Evolutionary conservation across 1,140 invertebrate genomes (phyloP).

Genomic region (Paramacrobiotus metropolitanus): DNA sequence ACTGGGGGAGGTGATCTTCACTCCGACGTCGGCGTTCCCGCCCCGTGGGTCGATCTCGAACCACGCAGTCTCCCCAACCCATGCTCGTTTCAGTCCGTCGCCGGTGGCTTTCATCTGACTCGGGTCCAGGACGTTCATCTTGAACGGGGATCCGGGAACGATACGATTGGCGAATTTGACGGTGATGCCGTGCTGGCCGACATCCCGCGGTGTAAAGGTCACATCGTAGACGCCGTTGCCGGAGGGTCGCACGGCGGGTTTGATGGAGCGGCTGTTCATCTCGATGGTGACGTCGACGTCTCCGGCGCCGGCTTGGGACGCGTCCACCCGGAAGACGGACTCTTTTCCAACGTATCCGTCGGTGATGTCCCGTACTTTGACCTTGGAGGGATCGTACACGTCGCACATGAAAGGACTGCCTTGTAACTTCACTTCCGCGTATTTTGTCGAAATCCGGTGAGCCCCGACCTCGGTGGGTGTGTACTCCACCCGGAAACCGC

Average conservation of each 20-base stretch:
- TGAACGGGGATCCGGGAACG: constrained; percentile 26
- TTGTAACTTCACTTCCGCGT: constrained; percentile 26
- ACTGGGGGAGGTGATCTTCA: constrained; percentile 19
- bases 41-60: constrained; percentile 71
- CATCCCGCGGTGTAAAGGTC: constrained; percentile 51
- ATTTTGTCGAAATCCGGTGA: constrained; percentile 27
- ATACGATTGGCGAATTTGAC: constrained; percentile 6
- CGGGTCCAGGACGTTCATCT: constrained; percentile 25
- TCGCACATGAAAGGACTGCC: constrained; percentile 43
- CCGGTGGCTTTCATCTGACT: constrained; percentile 41
- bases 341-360: constrained; percentile 59
- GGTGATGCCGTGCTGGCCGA: constrained; percentile 50
- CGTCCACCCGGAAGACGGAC: constrained; percentile 43
- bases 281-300: constrained; percentile 48
- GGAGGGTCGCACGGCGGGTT: constrained; percentile 37
- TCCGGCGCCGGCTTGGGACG: constrained; percentile 46
- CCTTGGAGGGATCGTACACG: constrained; percentile 57
- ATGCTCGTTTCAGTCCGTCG: constrained; percentile 45
- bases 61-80: constrained; percentile 47
- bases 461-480: constrained; percentile 30
- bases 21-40: constrained; percentile 53
- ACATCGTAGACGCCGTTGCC: constrained; percentile 33
- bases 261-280: constrained; percentile 50
- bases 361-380: constrained; percentile 49
- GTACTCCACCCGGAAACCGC: constrained; percentile 19